Percentiles rank a stretch among this genome's conserved stretches.
Evolutionary conservation across 2,888 invertebrate genomes (phyloP).

Genomic region (Rhabditoides inermis): DNA sequence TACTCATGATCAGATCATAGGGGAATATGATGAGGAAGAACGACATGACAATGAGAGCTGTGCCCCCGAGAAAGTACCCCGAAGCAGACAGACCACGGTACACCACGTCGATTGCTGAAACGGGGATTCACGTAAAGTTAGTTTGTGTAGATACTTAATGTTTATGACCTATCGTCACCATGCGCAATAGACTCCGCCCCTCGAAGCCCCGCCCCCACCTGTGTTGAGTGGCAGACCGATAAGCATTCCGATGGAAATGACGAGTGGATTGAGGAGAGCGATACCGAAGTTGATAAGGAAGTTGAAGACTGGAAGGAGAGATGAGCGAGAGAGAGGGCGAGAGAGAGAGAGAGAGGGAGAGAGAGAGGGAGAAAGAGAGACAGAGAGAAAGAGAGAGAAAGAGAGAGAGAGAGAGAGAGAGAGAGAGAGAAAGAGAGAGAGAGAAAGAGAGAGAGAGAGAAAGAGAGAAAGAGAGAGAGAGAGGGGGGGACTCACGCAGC

Average conservation of each 20-base stretch:
- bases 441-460: background rate
- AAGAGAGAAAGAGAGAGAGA: slow-evolving; percentile 7
- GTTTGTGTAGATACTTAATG: background rate
- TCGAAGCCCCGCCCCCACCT: slow-evolving; percentile 61
- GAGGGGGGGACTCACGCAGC: slow-evolving; percentile 30
- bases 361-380: background rate
- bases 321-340: background rate
- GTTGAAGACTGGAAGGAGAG: slow-evolving; percentile 61
- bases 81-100: slow-evolving; percentile 19
- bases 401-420: background rate
- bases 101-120: slow-evolving; percentile 30
- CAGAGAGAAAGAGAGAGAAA: background rate
- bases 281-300: slow-evolving; percentile 86
- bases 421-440: background rate
- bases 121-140: background rate
- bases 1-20: too few relatives aligned
- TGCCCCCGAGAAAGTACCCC: slow-evolving; percentile 19
- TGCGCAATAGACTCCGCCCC: background rate
- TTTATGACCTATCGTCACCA: background rate
- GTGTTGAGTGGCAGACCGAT: slow-evolving; percentile 88
- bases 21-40: slow-evolving; percentile 32
- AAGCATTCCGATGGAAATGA: slow-evolving; percentile 84
- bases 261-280: slow-evolving; percentile 82
- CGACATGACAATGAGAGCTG: slow-evolving; percentile 23
- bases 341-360: slow-evolving; percentile 2